phyloP scores from a whole-genome alignment of 1,140 invertebrate genomes.

The Apolygus lucorum region DNA sequence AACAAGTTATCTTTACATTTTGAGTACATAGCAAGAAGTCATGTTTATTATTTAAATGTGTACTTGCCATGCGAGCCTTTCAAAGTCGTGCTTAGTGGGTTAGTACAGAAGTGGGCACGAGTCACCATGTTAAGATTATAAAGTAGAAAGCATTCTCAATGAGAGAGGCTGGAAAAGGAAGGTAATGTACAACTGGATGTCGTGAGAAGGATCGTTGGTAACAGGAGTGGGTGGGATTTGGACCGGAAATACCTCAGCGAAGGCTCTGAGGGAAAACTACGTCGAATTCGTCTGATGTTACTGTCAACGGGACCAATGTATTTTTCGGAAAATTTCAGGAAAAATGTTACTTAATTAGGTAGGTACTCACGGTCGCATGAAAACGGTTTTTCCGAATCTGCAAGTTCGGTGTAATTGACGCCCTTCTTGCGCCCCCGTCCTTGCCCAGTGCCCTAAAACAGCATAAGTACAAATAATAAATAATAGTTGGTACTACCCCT shows the following conservation, averaged over 20 bases:
- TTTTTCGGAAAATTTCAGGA: too few relatives aligned
- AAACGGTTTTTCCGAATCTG: constrained; percentile 80
- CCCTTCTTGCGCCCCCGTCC: constrained; percentile 62
- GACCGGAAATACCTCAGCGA: too few relatives aligned
- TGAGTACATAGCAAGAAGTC: too few relatives aligned
- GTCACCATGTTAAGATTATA: background rate
- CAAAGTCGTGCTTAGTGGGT: constrained; percentile 25
- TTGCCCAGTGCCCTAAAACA: constrained; percentile 48
- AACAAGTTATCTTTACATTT: too few relatives aligned
- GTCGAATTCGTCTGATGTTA: too few relatives aligned
- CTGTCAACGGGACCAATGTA: too few relatives aligned
- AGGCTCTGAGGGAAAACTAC: too few relatives aligned
- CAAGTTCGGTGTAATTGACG: constrained; percentile 51
- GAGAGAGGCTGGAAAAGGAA: background rate
- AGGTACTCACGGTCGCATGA: constrained; percentile 84
- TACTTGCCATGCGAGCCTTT: background rate
- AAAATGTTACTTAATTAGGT: too few relatives aligned
- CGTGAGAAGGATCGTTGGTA: background rate
- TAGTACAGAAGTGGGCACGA: constrained; percentile 6
- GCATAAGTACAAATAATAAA: too few relatives aligned
- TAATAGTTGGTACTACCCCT: too few relatives aligned
- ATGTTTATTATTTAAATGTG: too few relatives aligned
- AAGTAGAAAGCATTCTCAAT: background rate
- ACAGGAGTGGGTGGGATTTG: too few relatives aligned
- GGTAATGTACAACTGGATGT: background rate